Conservation (phyloP, 2,797 vertebrate species). For the Simalia tracyae region DNA sequence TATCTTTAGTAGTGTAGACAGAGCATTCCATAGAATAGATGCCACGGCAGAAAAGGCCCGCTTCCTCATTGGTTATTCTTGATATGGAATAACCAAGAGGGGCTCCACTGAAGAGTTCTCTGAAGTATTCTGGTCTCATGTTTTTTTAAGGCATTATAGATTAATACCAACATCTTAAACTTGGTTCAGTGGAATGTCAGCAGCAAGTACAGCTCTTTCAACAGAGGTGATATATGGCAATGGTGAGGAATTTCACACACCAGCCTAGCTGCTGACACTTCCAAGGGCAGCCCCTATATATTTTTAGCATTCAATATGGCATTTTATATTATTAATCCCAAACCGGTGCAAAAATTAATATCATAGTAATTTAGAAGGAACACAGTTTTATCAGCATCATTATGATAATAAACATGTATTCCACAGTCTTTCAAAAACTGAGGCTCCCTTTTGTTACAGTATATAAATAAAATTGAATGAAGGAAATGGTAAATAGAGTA, state of each 20-base stretch:
- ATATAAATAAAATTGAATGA: neutral
- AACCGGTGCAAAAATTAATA: conserved; percentile 37
- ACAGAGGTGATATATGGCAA: neutral
- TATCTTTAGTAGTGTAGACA: neutral
- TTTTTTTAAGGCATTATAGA: neutral
- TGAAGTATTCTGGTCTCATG: neutral
- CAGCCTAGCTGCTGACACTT: neutral
- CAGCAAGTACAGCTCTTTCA: neutral
- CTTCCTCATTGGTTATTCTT: neutral
- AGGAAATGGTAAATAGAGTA: conserved; percentile 14
- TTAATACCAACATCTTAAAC: neutral
- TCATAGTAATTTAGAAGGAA: neutral
- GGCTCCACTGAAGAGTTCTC: neutral
- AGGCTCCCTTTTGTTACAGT: neutral
- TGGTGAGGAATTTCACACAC: neutral
- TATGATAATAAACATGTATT: neutral
- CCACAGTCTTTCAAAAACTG: neutral
- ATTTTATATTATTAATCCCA: conserved; percentile 34
- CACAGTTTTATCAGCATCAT: neutral
- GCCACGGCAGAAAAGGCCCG: neutral
- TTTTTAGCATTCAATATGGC: conserved; percentile 17
- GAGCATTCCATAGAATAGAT: neutral
- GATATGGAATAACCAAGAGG: neutral
- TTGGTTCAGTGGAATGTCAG: neutral
- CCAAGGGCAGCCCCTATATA: neutral